Percentiles rank a stretch among this genome's conserved stretches.
Conservation (phyloP, 1,140 invertebrate genomes). For the Danaus plexippus region DNA sequence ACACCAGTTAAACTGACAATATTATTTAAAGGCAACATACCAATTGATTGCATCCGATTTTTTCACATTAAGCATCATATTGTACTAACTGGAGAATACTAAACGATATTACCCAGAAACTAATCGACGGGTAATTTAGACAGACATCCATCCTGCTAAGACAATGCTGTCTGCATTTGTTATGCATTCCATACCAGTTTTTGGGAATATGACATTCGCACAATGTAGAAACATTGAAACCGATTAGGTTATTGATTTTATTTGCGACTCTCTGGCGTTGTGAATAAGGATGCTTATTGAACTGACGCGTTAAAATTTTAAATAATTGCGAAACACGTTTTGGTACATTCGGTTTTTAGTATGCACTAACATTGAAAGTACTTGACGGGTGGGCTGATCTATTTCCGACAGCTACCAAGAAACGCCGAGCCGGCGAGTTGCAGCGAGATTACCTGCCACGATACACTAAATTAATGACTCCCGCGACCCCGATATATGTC, state of each 20-base stretch:
- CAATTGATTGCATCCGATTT: conserved; percentile 37
- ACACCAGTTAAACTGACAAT: not conserved
- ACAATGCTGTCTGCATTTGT: conserved; percentile 39
- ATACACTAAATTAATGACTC: conserved; percentile 58
- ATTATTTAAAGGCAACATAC: conserved; percentile 15
- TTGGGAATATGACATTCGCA: conserved; percentile 29
- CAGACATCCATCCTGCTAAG: conserved; percentile 40
- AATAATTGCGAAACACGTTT: conserved; percentile 22
- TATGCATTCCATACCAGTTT: conserved; percentile 34
- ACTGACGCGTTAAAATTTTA: conserved; percentile 13
- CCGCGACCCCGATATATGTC: conserved; percentile 38
- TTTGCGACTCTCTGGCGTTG: too few species aligned
- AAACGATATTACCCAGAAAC: conserved; percentile 43
- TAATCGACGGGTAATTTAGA: conserved; percentile 52
- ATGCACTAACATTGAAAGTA: conserved; percentile 16
- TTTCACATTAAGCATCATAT: conserved; percentile 20
- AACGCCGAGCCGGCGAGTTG: conserved; percentile 32
- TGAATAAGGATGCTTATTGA: too few species aligned
- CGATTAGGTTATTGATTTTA: too few species aligned
- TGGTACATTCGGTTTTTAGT: conserved; percentile 15
- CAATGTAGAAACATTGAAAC: conserved; percentile 7
- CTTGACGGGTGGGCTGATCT: conserved; percentile 53
- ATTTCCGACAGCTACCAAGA: conserved; percentile 55
- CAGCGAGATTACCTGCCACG: conserved; percentile 47
- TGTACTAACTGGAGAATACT: conserved; percentile 31